Evolutionary conservation across 2,888 invertebrate species (phyloP).

Genomic region (Stenchaetothrips biformis): DNA sequence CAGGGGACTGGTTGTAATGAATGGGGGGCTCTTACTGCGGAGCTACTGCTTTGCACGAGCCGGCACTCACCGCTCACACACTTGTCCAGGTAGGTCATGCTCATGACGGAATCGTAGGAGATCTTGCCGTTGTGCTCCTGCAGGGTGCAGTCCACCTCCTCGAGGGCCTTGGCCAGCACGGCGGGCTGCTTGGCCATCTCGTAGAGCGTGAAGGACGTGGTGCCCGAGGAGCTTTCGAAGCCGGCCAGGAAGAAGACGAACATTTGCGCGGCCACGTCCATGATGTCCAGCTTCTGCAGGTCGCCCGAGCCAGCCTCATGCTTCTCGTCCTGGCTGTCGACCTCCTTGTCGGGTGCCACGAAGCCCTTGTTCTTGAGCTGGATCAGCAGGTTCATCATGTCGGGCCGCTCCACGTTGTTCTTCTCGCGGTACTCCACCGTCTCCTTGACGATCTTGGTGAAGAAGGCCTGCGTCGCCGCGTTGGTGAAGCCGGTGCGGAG

Average conservation of each 20-base stretch:
- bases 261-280: not conserved
- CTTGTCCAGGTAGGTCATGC: not conserved
- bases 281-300: not conserved
- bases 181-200: not conserved
- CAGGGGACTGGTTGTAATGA: too few species aligned
- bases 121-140: not conserved
- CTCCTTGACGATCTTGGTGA: constrained; percentile 44
- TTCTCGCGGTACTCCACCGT: constrained; percentile 46
- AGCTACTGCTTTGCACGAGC: too few species aligned
- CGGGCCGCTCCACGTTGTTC: constrained; percentile 47
- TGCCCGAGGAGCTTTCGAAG: constrained; percentile 3
- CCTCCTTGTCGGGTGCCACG: constrained; percentile 43
- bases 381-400: constrained; percentile 50
- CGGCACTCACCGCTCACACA: not conserved
- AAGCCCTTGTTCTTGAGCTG: constrained; percentile 45
- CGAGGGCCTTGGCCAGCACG: not conserved
- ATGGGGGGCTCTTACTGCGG: too few species aligned
- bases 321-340: constrained; percentile 38
- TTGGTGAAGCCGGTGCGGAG: constrained; percentile 46
- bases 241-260: constrained; percentile 15
- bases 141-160: not conserved
- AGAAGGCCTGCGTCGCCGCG: constrained; percentile 42
- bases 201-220: constrained; percentile 6
- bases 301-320: too few species aligned
- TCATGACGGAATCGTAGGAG: not conserved